A percentile compares a stretch with the other conserved stretches of the same genome.
These are phyloP conservation scores for Venturia canescens DNA, from an alignment of 1,140 invertebrate genomes.

Conservation along the genomic window DNA sequence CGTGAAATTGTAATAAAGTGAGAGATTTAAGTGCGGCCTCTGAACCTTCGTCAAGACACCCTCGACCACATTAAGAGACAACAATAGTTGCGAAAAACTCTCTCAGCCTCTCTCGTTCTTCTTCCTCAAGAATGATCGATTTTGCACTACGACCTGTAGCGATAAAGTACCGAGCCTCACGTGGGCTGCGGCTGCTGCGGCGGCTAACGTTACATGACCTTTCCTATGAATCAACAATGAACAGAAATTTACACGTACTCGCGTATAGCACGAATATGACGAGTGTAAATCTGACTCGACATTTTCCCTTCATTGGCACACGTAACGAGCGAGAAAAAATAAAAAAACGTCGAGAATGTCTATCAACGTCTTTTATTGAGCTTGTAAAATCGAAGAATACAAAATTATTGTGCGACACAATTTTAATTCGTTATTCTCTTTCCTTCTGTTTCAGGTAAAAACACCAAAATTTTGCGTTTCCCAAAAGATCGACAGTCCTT, in stretches of 20 bases:
- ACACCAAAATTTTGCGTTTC: not conserved
- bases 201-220: constrained; percentile 17
- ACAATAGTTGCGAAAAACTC: constrained; percentile 2
- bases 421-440: no score
- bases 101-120: not conserved
- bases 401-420: no score
- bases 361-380: no score
- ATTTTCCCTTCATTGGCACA: not conserved
- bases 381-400: no score
- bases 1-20: constrained; percentile 30
- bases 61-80: not conserved
- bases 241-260: constrained; percentile 32
- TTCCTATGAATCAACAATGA: constrained; percentile 43
- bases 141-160: constrained; percentile 26
- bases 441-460: not conserved
- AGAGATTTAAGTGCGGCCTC: constrained; percentile 25
- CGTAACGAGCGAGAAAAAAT: no score
- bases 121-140: constrained; percentile 17
- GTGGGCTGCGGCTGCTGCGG: not conserved
- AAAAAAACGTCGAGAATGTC: no score
- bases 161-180: not conserved
- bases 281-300: constrained; percentile 30
- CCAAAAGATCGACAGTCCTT: no score
- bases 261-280: constrained; percentile 25
- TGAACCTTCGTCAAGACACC: constrained; percentile 14